phyloP scores from a whole-genome alignment of 2,797 vertebrate genomes.

The Parambassis ranga region DNA sequence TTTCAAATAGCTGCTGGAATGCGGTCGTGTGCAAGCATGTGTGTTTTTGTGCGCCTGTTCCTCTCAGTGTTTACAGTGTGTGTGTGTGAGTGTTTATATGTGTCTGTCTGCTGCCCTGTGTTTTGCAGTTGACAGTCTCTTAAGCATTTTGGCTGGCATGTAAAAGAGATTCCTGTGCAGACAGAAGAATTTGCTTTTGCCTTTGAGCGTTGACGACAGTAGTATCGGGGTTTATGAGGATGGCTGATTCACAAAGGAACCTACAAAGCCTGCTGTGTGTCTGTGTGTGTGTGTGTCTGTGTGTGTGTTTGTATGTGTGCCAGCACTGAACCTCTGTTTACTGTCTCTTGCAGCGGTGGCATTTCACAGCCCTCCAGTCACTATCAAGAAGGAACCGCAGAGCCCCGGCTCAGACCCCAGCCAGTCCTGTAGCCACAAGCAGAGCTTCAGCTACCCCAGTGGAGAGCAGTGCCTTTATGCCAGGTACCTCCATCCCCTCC shows the following conservation, averaged over 20 bases:
- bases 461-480: slow-evolving; percentile 97
- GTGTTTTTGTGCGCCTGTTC: slow-evolving; percentile 16
- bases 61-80: slow-evolving; percentile 2
- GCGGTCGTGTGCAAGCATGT: slow-evolving; percentile 58
- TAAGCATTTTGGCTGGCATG: slow-evolving; percentile 64
- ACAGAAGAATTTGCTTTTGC: slow-evolving; percentile 60
- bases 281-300: neutral
- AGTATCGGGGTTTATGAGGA: slow-evolving; percentile 50
- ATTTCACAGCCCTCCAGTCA: slow-evolving; percentile 94
- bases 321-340: slow-evolving; percentile 27
- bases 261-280: neutral
- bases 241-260: slow-evolving; percentile 9
- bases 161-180: slow-evolving; percentile 60
- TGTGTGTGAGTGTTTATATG: slow-evolving; percentile 39
- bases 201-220: slow-evolving; percentile 37
- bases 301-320: neutral
- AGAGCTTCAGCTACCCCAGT: slow-evolving; percentile 82
- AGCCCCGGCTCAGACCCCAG: slow-evolving; percentile 89
- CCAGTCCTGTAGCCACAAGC: slow-evolving; percentile 91
- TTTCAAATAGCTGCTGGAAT: slow-evolving; percentile 60
- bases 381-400: slow-evolving; percentile 94
- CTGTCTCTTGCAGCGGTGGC: slow-evolving; percentile 83
- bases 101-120: slow-evolving; percentile 57
- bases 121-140: slow-evolving; percentile 63
- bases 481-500: slow-evolving; percentile 78